Percentiles rank a stretch among this genome's conserved stretches.
Conservation (phyloP, 2,797 vertebrate species). For the Spinus pinus region DNA sequence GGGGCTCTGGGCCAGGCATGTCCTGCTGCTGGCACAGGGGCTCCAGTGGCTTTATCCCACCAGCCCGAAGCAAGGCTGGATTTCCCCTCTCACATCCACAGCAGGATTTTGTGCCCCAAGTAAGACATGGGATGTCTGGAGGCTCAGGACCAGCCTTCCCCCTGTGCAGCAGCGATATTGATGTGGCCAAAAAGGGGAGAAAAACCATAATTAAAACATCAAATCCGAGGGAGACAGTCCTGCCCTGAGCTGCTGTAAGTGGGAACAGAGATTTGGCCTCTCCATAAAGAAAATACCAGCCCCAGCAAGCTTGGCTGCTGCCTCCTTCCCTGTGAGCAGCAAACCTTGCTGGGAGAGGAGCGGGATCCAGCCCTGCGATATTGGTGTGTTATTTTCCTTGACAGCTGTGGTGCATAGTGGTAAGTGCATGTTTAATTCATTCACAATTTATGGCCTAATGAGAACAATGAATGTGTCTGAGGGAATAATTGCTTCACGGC, state of each 20-base stretch:
- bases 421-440: slow-evolving; percentile 53
- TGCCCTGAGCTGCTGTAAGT: background rate
- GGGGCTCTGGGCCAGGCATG: background rate
- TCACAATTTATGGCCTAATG: slow-evolving; percentile 45
- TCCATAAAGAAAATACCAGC: background rate
- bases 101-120: background rate
- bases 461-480: slow-evolving; percentile 45
- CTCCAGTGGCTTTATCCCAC: background rate
- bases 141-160: background rate
- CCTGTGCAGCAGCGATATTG: rapidly evolving
- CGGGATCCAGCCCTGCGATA: background rate
- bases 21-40: background rate
- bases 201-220: background rate
- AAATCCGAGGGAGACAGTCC: background rate
- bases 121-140: background rate
- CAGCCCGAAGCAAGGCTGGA: background rate
- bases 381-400: slow-evolving; percentile 44
- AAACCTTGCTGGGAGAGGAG: slow-evolving; percentile 18
- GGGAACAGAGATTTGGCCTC: slow-evolving; percentile 4
- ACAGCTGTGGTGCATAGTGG: slow-evolving; percentile 55
- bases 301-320: background rate
- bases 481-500: slow-evolving; percentile 44
- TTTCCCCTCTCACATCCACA: background rate
- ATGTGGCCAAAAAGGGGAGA: background rate
- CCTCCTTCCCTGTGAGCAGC: background rate